phyloP scores from a whole-genome alignment of 35 echinoderm and acorn worm species.

The Apostichopus parvimensis region DNA sequence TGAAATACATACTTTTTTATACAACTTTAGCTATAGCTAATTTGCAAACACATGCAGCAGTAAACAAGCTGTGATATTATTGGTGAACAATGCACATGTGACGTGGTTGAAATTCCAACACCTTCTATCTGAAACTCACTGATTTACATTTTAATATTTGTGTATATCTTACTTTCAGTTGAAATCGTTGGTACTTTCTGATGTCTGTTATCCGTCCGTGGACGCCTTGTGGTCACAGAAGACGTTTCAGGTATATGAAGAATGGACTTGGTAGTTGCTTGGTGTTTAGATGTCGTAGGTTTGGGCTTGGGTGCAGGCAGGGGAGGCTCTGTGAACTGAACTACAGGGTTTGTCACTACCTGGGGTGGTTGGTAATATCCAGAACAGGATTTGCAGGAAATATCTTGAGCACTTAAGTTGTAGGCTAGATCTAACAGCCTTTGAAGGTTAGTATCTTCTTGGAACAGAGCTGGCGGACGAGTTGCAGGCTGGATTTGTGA shows the following conservation, averaged over 20 bases:
- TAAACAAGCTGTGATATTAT: too few species aligned
- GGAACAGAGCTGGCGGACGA: conserved; percentile 75
- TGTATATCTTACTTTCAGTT: neutral
- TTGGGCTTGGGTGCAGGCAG: neutral
- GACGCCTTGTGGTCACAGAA: too few species aligned
- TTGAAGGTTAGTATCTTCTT: conserved; percentile 80
- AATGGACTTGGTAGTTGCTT: neutral
- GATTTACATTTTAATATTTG: too few species aligned
- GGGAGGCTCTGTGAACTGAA: neutral
- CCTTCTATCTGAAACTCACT: too few species aligned
- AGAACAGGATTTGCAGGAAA: conserved; percentile 76
- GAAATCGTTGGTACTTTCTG: neutral
- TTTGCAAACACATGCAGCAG: too few species aligned
- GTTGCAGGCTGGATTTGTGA: conserved; percentile 75
- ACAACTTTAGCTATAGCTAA: too few species aligned
- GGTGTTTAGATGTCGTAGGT: neutral
- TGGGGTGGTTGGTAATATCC: conserved; percentile 55
- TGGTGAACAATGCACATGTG: too few species aligned
- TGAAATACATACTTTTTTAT: too few species aligned
- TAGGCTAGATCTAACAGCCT: conserved; percentile 77
- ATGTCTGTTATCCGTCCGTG: neutral
- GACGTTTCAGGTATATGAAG: too few species aligned
- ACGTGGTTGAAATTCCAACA: too few species aligned
- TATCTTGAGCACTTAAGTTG: conserved; percentile 82
- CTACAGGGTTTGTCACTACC: neutral